phyloP scores from a whole-genome alignment of 2,888 invertebrate species.

The Trichacis sp. region DNA sequence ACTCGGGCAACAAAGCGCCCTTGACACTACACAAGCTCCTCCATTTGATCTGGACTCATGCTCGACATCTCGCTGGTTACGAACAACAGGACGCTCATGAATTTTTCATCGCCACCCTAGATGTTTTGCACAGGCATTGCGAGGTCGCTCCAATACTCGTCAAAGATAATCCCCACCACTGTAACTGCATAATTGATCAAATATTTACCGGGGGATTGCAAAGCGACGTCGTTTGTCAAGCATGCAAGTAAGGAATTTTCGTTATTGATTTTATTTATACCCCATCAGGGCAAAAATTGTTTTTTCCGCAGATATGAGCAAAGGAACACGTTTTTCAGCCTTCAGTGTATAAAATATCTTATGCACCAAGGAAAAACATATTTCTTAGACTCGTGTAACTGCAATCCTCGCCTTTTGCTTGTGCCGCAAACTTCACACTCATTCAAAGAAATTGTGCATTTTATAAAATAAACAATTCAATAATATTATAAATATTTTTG shows the following conservation, averaged over 20 bases:
- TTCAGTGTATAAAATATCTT: no score
- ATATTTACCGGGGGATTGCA: constrained; percentile 97
- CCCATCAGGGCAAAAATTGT: no score
- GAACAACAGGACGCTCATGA: constrained; percentile 99
- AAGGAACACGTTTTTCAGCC: no score
- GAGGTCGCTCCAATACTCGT: constrained; percentile 69
- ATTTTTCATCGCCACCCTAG: constrained; percentile 95
- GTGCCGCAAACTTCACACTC: no score
- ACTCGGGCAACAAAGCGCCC: constrained; percentile 89
- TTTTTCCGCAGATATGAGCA: no score
- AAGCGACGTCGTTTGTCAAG: constrained; percentile 95
- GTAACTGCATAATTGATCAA: constrained; percentile 97
- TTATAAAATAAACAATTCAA: no score
- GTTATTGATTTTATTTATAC: no score
- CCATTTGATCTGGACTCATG: constrained; percentile 97
- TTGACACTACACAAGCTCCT: constrained; percentile 89
- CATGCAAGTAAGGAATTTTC: constrained; percentile 78
- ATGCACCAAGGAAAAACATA: no score
- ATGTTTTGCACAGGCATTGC: constrained; percentile 90
- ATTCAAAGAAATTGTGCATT: no score
- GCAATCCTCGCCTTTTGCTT: no score
- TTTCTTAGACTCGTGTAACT: no score
- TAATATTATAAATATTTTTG: no score
- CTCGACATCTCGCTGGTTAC: constrained; percentile 92
- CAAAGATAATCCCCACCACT: constrained; percentile 72